Base-by-base conservation (phyloP, 1,140 invertebrate species). In the Zaprionus ornatus region DNA sequence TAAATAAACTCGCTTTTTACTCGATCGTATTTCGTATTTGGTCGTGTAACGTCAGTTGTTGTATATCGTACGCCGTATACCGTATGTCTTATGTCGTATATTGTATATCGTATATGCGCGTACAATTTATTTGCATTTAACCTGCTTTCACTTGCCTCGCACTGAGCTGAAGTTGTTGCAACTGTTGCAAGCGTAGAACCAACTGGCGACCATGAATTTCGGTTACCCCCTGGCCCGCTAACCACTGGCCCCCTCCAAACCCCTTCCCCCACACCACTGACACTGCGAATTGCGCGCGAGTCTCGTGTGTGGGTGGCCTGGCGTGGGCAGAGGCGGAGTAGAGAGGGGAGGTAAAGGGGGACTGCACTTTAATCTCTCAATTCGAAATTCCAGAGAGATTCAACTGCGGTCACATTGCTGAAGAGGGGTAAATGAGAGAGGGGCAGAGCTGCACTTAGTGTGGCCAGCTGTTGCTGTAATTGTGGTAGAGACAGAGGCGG, bases 51-150 rank as follows among this genome's bases (percentile, higher is more conserved):
- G 19, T 42, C 29, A 21, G 35, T 29, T 55, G 35, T 40, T 55
- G 45, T 70, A 35, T 64, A 7, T 5, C 15, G 25, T 23, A 35
- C 35, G 45, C 25, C 19, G 45, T 29, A 62, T 63, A 54, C 35
- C 35, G 56, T 69, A 45, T 66, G n/a, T 29, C 21, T 17, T 55
- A 35, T 19, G 52, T 55, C 17, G 25, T 32, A 40, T 45, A 40
- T 60, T 48, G 37, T 70, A 25, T 64, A 29, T 23, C 15, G 13
- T n/a, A n/a, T 55, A 57, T 32, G 17, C 25, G 37, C 15, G 25
- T n/a, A 84, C 74, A 81, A 90, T 88, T 88, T 88, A 90, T 88
- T 90, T 88, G 79, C 85, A 88, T 88, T 88, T 88, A 88, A 88
- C 85, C 85, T 88, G 85, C 85, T 88, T 88, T 88, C 85, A 88